Conservation (phyloP, 2,888 invertebrate genomes). For the Caenorhabditis sp. region DNA sequence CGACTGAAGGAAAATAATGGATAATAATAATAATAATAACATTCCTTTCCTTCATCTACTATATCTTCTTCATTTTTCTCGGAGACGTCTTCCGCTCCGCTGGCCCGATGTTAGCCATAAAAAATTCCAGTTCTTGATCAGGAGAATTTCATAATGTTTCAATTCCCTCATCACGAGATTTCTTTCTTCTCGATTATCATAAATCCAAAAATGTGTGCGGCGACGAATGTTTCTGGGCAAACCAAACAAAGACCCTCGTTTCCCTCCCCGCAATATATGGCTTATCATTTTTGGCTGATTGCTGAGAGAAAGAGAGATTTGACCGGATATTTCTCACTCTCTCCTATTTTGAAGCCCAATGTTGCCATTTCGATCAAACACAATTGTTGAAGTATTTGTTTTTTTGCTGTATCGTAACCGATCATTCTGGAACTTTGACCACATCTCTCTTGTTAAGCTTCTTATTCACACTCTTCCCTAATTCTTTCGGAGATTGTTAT, state of each 20-base stretch:
- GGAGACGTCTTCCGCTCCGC: slow-evolving; percentile 19
- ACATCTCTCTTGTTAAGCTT: neutral
- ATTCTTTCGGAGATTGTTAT: slow-evolving; percentile 12
- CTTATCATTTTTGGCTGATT: slow-evolving; percentile 40
- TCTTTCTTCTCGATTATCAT: slow-evolving; percentile 50
- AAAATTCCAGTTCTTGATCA: slow-evolving; percentile 52
- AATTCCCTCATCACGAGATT: slow-evolving; percentile 20
- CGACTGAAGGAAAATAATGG: neutral
- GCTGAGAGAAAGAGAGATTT: slow-evolving; percentile 19
- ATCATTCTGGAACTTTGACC: slow-evolving; percentile 5
- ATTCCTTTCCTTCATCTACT: neutral
- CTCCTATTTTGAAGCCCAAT: neutral
- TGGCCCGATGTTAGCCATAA: slow-evolving; percentile 47
- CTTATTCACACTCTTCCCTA: neutral
- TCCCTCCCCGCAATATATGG: slow-evolving; percentile 14
- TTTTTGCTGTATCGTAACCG: neutral
- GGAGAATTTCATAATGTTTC: slow-evolving; percentile 21
- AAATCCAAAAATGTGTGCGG: slow-evolving; percentile 61
- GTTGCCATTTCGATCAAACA: slow-evolving; percentile 19
- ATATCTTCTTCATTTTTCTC: neutral
- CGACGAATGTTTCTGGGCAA: slow-evolving; percentile 34
- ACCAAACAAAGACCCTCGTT: slow-evolving; percentile 50
- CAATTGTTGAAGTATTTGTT: neutral
- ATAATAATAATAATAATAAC: neutral
- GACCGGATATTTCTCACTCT: slow-evolving; percentile 43